Evolutionary conservation across 2,797 vertebrate genomes (phyloP).

Genomic region (Benthosema pterotum): DNA sequence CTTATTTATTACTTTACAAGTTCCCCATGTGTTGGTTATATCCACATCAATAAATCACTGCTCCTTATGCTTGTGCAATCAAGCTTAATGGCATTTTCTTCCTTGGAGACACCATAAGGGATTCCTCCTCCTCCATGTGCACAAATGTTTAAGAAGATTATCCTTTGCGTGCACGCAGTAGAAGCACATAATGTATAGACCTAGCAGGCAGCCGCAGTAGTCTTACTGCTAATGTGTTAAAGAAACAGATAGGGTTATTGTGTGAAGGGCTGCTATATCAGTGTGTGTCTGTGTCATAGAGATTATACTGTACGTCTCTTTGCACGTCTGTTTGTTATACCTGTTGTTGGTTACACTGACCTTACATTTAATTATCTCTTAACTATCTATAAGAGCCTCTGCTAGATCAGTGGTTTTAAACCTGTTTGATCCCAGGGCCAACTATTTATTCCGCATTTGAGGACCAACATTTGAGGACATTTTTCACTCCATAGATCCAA

Average conservation of each 20-base stretch:
- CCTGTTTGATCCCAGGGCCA: too few species aligned
- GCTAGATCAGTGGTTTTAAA: too few species aligned
- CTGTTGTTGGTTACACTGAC: neutral
- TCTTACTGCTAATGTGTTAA: neutral
- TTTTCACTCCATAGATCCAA: too few species aligned
- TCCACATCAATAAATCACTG: neutral
- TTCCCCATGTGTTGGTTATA: neutral
- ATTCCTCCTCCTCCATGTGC: neutral
- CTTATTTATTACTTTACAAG: neutral
- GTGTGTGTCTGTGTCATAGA: conserved; percentile 1
- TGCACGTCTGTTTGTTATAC: too few species aligned
- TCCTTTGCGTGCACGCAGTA: neutral
- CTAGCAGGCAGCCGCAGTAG: neutral
- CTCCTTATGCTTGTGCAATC: neutral
- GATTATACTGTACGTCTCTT: neutral
- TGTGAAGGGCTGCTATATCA: neutral
- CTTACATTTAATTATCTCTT: neutral
- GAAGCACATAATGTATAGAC: neutral
- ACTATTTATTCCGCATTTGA: too few species aligned
- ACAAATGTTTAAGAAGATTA: conserved; percentile 2
- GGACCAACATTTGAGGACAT: too few species aligned
- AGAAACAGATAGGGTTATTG: neutral
- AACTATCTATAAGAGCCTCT: too few species aligned
- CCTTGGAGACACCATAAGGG: neutral
- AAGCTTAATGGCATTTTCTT: neutral